Conservation (phyloP, 35 echinoderm and acorn worm genomes). For the Antedon bifida region DNA sequence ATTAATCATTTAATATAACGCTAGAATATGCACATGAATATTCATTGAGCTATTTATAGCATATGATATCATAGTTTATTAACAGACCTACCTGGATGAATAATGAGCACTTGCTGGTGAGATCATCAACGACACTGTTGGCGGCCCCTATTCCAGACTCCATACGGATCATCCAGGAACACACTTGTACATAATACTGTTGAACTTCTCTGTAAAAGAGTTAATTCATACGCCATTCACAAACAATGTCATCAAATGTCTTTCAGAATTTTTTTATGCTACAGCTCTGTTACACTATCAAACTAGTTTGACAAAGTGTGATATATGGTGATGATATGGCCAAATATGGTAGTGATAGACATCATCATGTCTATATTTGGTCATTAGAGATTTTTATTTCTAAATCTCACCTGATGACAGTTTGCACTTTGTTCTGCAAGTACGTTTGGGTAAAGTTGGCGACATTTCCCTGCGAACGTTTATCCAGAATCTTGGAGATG, state of each 20-base stretch:
- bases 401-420: conserved; percentile 60
- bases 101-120: conserved; percentile 75
- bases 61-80: too few relatives aligned
- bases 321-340: too few relatives aligned
- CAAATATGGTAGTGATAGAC: too few relatives aligned
- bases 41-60: too few relatives aligned
- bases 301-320: too few relatives aligned
- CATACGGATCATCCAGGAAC: conserved; percentile 96
- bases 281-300: neutral
- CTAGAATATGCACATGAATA: too few relatives aligned
- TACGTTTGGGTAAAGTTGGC: conserved; percentile 23
- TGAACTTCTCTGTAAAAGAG: conserved; percentile 76
- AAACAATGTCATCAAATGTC: neutral
- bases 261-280: too few relatives aligned
- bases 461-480: conserved; percentile 69
- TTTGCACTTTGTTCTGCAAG: conserved; percentile 81
- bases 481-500: conserved; percentile 70
- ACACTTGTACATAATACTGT: conserved; percentile 86
- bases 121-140: conserved; percentile 88
- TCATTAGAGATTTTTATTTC: too few relatives aligned
- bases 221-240: neutral
- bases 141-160: conserved; percentile 80
- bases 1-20: neutral
- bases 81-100: conserved; percentile 62
- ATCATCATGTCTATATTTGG: too few relatives aligned